Evolutionary conservation across 2,113 vertebrate species (phyloP).

Genomic region (Cyanoramphus novaezelandiae): DNA sequence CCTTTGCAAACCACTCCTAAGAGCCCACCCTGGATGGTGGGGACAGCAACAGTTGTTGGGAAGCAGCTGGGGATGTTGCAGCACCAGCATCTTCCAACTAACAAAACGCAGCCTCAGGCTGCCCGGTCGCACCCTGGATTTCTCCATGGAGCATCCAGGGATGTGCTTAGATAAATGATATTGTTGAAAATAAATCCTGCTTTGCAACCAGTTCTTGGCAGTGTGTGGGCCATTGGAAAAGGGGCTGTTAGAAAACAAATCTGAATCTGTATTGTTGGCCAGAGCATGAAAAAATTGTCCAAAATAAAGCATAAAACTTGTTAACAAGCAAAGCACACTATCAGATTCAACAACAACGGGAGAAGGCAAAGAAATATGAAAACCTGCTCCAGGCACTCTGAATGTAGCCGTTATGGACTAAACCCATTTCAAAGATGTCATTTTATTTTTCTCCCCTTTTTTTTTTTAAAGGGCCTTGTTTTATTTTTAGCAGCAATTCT

Average conservation of each 20-base stretch:
- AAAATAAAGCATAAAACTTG: slow-evolving; percentile 34
- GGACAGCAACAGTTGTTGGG: not conserved
- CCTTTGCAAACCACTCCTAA: not conserved
- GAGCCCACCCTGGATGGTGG: not conserved
- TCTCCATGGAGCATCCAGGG: not conserved
- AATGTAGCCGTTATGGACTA: not conserved
- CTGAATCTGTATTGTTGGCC: not conserved
- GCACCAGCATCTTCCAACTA: not conserved
- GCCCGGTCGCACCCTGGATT: not conserved
- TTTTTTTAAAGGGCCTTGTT: not conserved
- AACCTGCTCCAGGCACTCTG: not conserved
- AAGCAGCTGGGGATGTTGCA: not conserved
- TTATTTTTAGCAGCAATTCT: not conserved
- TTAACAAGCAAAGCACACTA: not conserved
- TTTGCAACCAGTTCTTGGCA: not conserved
- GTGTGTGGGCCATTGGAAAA: not conserved
- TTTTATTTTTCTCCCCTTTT: not conserved
- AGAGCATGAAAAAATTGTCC: not conserved
- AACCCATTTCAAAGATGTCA: not conserved
- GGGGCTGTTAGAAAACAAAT: slow-evolving; percentile 7
- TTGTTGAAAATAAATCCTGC: not conserved
- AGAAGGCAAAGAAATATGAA: not conserved
- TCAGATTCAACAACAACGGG: not conserved
- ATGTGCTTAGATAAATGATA: slow-evolving; percentile 11
- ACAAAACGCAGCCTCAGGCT: not conserved